A percentile compares a stretch with the other conserved stretches of the same genome.
These are phyloP conservation scores for Sthenelais limicola DNA, from an alignment of 2,888 invertebrate genomes.

Conservation along the genomic window DNA sequence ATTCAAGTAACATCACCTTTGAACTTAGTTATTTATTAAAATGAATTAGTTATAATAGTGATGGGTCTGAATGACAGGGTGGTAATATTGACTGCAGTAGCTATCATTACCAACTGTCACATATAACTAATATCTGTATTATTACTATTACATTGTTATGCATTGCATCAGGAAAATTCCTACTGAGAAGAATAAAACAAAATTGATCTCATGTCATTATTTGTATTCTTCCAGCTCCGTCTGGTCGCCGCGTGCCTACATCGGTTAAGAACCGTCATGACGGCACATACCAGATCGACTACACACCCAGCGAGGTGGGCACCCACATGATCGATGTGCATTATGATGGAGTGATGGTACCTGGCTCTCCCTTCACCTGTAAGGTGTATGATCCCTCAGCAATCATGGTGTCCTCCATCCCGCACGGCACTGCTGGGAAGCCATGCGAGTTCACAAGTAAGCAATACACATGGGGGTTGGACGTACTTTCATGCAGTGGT, in stretches of 20 bases:
- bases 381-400: constrained; percentile 80
- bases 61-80: too few species aligned
- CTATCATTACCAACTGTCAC: too few species aligned
- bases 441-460: constrained; percentile 97
- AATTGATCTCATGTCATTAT: neutral
- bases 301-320: constrained; percentile 62
- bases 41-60: too few species aligned
- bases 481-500: too few species aligned
- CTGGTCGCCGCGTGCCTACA: constrained; percentile 43
- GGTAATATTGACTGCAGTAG: too few species aligned
- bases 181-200: neutral
- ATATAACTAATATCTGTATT: too few species aligned
- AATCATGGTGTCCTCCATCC: constrained; percentile 89
- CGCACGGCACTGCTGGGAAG: constrained; percentile 89
- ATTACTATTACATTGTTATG: too few species aligned
- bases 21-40: too few species aligned
- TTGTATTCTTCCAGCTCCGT: constrained; percentile 45
- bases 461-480: too few species aligned
- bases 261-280: constrained; percentile 48
- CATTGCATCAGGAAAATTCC: too few species aligned
- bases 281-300: constrained; percentile 58
- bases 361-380: constrained; percentile 94
- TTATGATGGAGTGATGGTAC: constrained; percentile 76
- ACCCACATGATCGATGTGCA: constrained; percentile 75
- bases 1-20: too few species aligned